These are phyloP conservation scores for Papilio polytes DNA, from an alignment of 1,140 invertebrate genomes.

Conservation along the genomic window DNA sequence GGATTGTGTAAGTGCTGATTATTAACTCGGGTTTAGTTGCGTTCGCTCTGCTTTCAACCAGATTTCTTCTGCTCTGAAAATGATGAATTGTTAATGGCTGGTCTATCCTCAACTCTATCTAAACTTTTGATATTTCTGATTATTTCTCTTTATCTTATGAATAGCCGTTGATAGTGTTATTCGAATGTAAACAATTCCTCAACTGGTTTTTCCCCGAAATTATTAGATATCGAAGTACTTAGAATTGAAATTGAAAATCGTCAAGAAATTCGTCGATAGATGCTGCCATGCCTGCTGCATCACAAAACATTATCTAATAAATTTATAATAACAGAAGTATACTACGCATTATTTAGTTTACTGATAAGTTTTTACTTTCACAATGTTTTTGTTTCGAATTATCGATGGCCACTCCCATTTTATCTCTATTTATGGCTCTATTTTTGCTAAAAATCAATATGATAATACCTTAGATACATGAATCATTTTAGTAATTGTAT, in stretches of 20 bases:
- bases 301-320: background rate
- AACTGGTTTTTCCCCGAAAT: background rate
- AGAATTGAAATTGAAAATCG: background rate
- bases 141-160: too few species aligned
- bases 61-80: background rate
- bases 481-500: background rate
- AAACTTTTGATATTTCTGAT: background rate
- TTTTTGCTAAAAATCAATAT: background rate
- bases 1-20: conserved; percentile 31
- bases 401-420: background rate
- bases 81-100: too few species aligned
- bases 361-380: background rate
- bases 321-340: background rate
- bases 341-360: background rate
- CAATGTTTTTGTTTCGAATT: background rate
- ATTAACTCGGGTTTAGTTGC: conserved; percentile 6
- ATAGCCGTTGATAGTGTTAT: too few species aligned
- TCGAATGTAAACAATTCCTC: too few species aligned
- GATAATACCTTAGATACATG: background rate
- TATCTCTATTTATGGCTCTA: conserved; percentile 5
- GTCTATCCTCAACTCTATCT: background rate
- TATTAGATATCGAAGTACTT: background rate
- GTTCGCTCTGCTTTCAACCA: conserved; percentile 11
- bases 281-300: background rate
- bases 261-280: background rate